Percentiles rank a stretch among this genome's conserved stretches.
These are phyloP conservation scores for Parus major DNA, from an alignment of 2,113 vertebrate genomes.

Conservation along the genomic window DNA sequence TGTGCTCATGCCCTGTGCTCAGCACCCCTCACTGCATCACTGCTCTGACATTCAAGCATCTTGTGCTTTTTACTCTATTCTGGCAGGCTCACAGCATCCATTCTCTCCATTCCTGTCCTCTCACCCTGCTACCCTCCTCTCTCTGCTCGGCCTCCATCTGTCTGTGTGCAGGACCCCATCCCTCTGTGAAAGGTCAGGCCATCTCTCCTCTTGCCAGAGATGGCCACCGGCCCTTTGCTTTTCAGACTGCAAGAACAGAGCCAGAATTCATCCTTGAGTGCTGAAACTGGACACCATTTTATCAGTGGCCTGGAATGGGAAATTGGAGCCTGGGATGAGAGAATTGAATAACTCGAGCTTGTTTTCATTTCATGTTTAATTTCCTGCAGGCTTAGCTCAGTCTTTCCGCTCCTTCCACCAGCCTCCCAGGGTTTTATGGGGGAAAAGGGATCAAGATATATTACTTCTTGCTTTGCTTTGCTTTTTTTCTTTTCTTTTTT, in stretches of 20 bases:
- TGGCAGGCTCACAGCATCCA: background rate
- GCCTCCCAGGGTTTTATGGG: constrained; percentile 78
- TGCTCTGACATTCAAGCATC: background rate
- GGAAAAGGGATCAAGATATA: constrained; percentile 70
- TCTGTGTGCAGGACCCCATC: background rate
- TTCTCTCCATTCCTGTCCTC: background rate
- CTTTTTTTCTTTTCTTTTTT: background rate
- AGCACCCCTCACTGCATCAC: background rate
- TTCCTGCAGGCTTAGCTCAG: constrained; percentile 92
- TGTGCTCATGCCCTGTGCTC: background rate
- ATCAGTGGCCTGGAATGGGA: constrained; percentile 81
- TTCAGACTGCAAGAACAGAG: constrained; percentile 58
- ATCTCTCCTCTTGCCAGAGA: background rate
- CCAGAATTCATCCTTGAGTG: constrained; percentile 52
- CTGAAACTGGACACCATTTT: constrained; percentile 81
- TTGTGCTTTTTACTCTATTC: background rate
- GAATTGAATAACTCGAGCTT: constrained; percentile 85
- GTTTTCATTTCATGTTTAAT: constrained; percentile 98
- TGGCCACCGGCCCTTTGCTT: constrained; percentile 22
- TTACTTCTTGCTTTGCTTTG: constrained; percentile 57
- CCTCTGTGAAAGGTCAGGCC: background rate
- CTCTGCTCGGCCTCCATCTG: background rate
- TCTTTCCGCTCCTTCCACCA: constrained; percentile 80
- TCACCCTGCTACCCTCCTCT: background rate
- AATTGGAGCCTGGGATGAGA: constrained; percentile 82